Base-by-base conservation (phyloP, 2,888 invertebrate genomes). In the Neuroscelio doddi region DNA sequence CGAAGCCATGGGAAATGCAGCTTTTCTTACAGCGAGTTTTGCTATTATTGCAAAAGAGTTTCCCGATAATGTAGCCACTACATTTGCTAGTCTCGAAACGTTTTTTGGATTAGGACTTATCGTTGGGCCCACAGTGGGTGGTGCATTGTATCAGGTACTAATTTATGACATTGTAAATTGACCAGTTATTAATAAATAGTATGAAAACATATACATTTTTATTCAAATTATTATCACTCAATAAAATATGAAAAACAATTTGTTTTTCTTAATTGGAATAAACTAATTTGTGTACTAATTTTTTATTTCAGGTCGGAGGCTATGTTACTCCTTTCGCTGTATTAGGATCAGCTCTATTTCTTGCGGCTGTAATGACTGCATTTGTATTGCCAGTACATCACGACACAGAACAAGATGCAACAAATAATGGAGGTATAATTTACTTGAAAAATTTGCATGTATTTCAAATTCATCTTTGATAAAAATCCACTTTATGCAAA, bases 111-210 rank as follows among this genome's bases (percentile, higher is more conserved):
- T 90, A 75, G 97, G 90, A 0, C 87, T 96, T 56, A 96, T 96
- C 58, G 93, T 94, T 0, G 97, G 97, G 0, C 97, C 97, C 0
- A 94, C 94, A 0, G 88, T 97, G 7, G 97, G 97, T 0, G 96
- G 96, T 0, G 91, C 92, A 0, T 86, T 97, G 0, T 97, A 92
- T 80, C 88, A 90, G 79, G 87, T 87, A 77, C 38, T 32, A 12
- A 46, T 15, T 21, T n/a, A 39, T 21, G 1, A 5, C 21, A 21
- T 21, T 21, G 2, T 21, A 21, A 21, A 21, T 17, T 16, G 16
- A 16, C n/a, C 14, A 38, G 1, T 30, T 9, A 46, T 5, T 24
- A n/a, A n/a, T n/a, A n/a, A n/a, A n/a, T n/a, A n/a, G n/a, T n/a
- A n/a, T n/a, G n/a, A n/a, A n/a, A n/a, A n/a, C n/a, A n/a, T n/a